phyloP scores from a whole-genome alignment of 2,888 invertebrate species.

The Cremastinae sp. region DNA sequence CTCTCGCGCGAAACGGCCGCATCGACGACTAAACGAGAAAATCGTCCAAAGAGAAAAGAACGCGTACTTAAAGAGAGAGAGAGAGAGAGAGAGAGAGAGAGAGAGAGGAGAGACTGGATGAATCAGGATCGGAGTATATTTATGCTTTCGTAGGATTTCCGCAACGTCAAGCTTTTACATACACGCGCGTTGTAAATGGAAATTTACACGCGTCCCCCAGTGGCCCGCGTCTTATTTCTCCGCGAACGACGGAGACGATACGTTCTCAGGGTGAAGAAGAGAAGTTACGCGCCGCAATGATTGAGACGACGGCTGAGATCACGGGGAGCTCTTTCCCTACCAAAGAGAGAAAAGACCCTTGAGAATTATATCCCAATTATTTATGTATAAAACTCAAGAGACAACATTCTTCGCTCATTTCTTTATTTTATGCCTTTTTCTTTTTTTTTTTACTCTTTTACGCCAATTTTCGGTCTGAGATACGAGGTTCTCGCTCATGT shows the following conservation, averaged over 20 bases:
- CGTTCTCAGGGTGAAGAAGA: conserved; percentile 34
- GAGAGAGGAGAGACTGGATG: not conserved
- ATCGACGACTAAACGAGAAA: conserved; percentile 7
- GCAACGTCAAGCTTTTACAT: conserved; percentile 27
- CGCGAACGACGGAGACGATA: not conserved
- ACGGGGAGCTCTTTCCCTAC: conserved; percentile 21
- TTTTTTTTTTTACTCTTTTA: not conserved
- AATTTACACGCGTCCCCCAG: not conserved
- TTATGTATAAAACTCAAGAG: conserved; percentile 31
- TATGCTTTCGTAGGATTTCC: conserved; percentile 46
- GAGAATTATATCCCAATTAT: conserved; percentile 51
- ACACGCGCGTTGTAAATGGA: not conserved
- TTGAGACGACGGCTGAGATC: conserved; percentile 51
- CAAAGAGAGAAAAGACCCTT: not conserved
- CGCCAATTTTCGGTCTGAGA: not conserved
- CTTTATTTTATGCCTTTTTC: not conserved
- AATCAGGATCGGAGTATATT: conserved; percentile 30
- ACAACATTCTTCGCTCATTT: not conserved
- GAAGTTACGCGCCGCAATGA: conserved; percentile 50
- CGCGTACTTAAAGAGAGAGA: not conserved
- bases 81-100: conserved; percentile 6
- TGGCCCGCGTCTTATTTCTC: not conserved
- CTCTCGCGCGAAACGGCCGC: conserved; percentile 15
- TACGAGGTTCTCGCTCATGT: not conserved
- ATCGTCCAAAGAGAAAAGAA: no score